phyloP scores from a whole-genome alignment of 1,140 invertebrate genomes.

The Meteorus sp. region DNA sequence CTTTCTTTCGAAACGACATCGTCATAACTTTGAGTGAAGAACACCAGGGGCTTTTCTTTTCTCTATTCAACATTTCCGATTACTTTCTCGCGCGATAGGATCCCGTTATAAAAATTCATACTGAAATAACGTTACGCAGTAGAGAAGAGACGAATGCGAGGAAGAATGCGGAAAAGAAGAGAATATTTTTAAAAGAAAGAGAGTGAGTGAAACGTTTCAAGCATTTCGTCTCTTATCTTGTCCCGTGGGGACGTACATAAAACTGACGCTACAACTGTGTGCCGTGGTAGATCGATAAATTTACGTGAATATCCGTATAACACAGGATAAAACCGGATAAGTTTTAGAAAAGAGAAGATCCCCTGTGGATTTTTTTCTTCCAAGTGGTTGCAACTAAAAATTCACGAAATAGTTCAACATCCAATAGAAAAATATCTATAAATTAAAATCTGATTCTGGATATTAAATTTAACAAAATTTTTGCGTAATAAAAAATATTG shows the following conservation, averaged over 20 bases:
- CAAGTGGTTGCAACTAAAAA: constrained; percentile 9
- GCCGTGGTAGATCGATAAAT: constrained; percentile 51
- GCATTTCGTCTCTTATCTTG: constrained; percentile 44
- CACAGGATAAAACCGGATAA: constrained; percentile 39
- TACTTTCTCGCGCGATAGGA: constrained; percentile 44
- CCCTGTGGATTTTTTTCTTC: constrained; percentile 1
- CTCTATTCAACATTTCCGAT: constrained; percentile 27
- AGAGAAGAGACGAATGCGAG: not conserved
- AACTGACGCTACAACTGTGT: constrained; percentile 29
- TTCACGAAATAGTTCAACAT: constrained; percentile 1
- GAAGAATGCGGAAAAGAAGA: not conserved
- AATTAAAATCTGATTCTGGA: no score
- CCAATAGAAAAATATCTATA: no score
- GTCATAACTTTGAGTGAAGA: constrained; percentile 23
- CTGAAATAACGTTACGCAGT: constrained; percentile 36
- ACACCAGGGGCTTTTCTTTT: constrained; percentile 18
- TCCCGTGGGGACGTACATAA: constrained; percentile 22
- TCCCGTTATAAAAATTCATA: constrained; percentile 57
- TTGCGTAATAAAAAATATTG: not conserved
- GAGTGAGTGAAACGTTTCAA: constrained; percentile 30
- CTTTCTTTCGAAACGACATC: constrained; percentile 22
- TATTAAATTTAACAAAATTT: constrained; percentile 27
- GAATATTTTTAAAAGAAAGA: not conserved
- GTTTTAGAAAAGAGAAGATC: constrained; percentile 25
- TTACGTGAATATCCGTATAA: constrained; percentile 48